Conservation (phyloP, 1,140 invertebrate genomes). For the Drosophila suzukii region DNA sequence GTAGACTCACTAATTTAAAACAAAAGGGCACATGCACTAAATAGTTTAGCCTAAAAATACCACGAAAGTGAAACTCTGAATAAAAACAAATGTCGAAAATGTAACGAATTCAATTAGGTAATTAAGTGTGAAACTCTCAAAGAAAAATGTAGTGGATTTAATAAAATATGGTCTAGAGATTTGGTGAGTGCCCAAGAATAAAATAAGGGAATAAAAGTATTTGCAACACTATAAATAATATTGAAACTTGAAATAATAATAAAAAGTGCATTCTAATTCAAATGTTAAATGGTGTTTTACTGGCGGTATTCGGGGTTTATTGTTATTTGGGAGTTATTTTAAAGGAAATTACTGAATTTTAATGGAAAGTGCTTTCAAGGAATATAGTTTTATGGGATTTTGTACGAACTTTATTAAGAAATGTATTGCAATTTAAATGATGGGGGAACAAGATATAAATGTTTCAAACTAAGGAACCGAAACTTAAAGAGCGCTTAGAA, state of each 20-base stretch:
- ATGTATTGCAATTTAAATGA: too few relatives aligned
- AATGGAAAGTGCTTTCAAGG: neutral
- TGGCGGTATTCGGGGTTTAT: neutral
- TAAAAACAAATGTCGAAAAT: conserved; percentile 53
- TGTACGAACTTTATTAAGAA: neutral
- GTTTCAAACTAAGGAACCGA: neutral
- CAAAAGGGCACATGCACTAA: conserved; percentile 71
- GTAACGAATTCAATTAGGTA: conserved; percentile 44
- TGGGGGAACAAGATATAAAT: too few relatives aligned
- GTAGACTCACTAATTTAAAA: conserved; percentile 68
- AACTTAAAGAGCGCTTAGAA: neutral
- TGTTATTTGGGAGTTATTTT: neutral
- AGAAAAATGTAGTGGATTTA: conserved; percentile 20
- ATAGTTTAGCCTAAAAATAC: conserved; percentile 71
- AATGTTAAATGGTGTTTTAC: neutral
- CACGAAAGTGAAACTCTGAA: conserved; percentile 28
- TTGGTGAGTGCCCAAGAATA: conserved; percentile 17
- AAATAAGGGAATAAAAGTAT: conserved; percentile 46
- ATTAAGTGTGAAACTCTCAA: conserved; percentile 47
- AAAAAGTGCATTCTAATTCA: conserved; percentile 58
- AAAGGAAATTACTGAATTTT: neutral
- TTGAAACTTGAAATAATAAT: conserved; percentile 27
- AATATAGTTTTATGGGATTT: too few relatives aligned
- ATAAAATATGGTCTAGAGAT: conserved; percentile 2
- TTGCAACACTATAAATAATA: conserved; percentile 51